Evolutionary conservation across 2,797 vertebrate species (phyloP).

Genomic region (Lithobates sylvaticus): DNA sequence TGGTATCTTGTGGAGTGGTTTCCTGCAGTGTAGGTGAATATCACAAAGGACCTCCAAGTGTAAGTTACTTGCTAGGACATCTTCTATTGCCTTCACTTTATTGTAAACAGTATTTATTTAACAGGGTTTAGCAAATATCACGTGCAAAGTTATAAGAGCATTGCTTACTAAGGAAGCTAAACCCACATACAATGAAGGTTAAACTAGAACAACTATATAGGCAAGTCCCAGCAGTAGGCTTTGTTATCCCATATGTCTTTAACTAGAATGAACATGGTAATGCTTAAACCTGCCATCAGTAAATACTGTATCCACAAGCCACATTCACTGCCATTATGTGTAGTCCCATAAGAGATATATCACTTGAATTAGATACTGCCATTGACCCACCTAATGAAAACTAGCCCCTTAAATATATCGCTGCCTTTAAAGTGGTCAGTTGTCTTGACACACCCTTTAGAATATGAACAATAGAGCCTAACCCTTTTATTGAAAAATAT

Average conservation of each 20-base stretch:
- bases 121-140: neutral
- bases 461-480: neutral
- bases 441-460: neutral
- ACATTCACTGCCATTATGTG: conserved; percentile 9
- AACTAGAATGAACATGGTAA: too few species aligned
- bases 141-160: neutral
- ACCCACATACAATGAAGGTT: too few species aligned
- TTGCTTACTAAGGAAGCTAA: neutral
- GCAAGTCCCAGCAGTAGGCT: too few species aligned
- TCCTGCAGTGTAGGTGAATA: neutral
- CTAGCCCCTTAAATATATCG: neutral
- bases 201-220: too few species aligned
- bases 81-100: neutral
- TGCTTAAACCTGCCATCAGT: too few species aligned
- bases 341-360: neutral
- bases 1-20: neutral
- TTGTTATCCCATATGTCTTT: too few species aligned
- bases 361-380: conserved; percentile 9
- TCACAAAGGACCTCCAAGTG: neutral
- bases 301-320: too few species aligned
- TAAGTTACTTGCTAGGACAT: neutral
- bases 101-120: neutral
- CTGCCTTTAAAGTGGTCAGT: conserved; percentile 21
- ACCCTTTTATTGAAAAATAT: neutral
- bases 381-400: neutral